Evolutionary conservation across 2,888 invertebrate species (phyloP), one percentile per base, ranked within the genome.

Genomic region (Acronicta psi): DNA sequence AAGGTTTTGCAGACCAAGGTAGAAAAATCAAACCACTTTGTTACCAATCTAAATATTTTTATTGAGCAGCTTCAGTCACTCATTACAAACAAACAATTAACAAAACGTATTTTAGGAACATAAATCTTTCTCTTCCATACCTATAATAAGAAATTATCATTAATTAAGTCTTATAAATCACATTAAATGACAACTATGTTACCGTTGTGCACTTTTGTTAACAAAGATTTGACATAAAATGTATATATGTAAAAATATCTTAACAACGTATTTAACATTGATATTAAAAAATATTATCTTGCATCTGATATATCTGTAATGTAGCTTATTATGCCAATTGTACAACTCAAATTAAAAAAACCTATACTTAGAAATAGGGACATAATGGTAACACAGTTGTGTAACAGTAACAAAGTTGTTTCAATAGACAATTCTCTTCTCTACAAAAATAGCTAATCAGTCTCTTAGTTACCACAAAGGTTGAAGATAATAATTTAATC

Each of bases 1-100:
- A 23, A 23, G 23, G 23, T 23, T 23, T 23, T 23, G 23, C 6
- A 23, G 23, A 23, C 23, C 23, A 8, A 23, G 23, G 23, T 23
- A 23, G 23, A 23, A 46, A 46, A 46, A 46, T 46, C 46, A 46
- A 14, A 46, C 36, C 46, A 46, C 46, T 46, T 46, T 46, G 36
- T 46, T 46, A 46, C 46, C 46, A 46, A 46, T 46, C 46, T 14
- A 29, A 46, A 46, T 46, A 46, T 46, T 46, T 46, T 46, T 46
- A 31, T 34, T 46, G 36, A 46, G 36, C 34, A 34, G 31, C 34
- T 47, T 47, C 13, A 36, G 36, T 36, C 38, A 47, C 47, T 36
- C 36, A 36, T 47, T 47, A 25, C 25, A 25, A 25, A 25, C 49
- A 49, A 49, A 18, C 36, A 47, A 38, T 49, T 38, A 38, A 49